phyloP scores from a whole-genome alignment of 2,888 invertebrate genomes.

The Philopedon plagiatum region DNA sequence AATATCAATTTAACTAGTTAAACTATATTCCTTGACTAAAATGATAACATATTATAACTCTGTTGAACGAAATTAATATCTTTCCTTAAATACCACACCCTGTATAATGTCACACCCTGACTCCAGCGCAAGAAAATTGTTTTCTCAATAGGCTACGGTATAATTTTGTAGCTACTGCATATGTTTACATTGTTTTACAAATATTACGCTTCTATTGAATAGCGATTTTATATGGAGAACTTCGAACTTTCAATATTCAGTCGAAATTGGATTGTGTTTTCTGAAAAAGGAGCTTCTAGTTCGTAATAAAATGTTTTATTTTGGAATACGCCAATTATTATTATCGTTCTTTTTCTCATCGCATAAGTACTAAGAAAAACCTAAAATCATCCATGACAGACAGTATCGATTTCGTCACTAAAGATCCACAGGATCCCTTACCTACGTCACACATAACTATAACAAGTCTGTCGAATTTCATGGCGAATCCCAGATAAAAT shows the following conservation, averaged over 20 bases:
- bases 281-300: not conserved
- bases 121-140: not conserved
- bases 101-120: conserved; percentile 18
- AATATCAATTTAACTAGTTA: no score
- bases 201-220: conserved; percentile 4
- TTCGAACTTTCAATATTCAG: not conserved
- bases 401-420: no score
- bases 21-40: no score
- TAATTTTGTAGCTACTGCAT: conserved; percentile 19
- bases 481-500: no score
- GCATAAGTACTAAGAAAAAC: no score
- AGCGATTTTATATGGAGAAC: not conserved
- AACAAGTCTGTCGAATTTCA: no score
- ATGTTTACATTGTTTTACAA: conserved; percentile 16
- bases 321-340: no score
- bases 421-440: no score
- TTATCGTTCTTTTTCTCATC: no score
- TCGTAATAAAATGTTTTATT: not conserved
- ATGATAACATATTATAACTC: no score
- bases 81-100: not conserved
- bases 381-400: no score
- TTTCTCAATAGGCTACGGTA: conserved; percentile 12
- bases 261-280: not conserved
- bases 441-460: no score
- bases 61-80: not conserved